phyloP scores from a whole-genome alignment of 1,140 invertebrate species.

The Procambarus clarkii region DNA sequence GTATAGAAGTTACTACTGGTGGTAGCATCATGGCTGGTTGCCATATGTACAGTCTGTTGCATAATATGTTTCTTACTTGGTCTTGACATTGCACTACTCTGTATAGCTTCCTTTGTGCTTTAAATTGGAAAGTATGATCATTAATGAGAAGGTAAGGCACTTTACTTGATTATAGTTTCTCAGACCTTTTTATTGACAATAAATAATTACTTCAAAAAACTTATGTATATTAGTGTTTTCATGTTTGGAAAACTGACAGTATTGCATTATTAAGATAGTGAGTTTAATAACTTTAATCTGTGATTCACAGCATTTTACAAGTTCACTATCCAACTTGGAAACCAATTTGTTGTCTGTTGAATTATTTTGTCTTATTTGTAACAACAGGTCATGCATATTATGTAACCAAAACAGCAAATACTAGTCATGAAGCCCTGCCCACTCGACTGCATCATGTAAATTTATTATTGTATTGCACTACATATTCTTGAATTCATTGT shows the following conservation, averaged over 20 bases:
- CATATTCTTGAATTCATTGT: constrained; percentile 65
- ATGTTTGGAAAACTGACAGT: background rate
- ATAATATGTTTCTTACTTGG: constrained; percentile 65
- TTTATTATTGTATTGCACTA: constrained; percentile 68
- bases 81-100: constrained; percentile 33
- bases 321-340: constrained; percentile 21
- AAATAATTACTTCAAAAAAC: background rate
- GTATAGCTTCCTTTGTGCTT: background rate
- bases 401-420: constrained; percentile 55
- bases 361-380: no score
- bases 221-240: background rate
- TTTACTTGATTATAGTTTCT: background rate
- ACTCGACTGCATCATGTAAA: constrained; percentile 68
- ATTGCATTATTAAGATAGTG: background rate
- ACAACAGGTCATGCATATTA: constrained; percentile 23
- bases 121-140: background rate
- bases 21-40: constrained; percentile 25
- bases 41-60: constrained; percentile 54
- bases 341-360: background rate
- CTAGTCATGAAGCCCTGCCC: constrained; percentile 66
- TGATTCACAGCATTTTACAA: constrained; percentile 35
- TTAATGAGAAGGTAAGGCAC: background rate
- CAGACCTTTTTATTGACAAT: background rate
- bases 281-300: constrained; percentile 21
- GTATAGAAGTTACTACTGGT: constrained; percentile 16